phyloP scores from a whole-genome alignment of 2,888 invertebrate genomes.

The Cetonia aurata region DNA sequence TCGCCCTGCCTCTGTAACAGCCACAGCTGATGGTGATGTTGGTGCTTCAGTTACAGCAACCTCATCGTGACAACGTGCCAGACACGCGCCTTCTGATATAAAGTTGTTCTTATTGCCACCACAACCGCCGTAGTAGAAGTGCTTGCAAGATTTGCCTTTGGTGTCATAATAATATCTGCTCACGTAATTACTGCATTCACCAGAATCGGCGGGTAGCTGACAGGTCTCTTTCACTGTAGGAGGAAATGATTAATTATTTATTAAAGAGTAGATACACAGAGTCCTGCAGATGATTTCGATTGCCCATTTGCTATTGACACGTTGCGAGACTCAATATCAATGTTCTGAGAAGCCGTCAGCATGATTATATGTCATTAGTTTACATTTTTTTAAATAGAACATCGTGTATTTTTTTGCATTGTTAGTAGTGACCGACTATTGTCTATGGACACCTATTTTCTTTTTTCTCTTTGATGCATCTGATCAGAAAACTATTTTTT shows the following conservation, averaged over 20 bases:
- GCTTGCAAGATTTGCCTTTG: conserved; percentile 77
- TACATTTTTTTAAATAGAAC: too few relatives aligned
- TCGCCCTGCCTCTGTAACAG: conserved; percentile 41
- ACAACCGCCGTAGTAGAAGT: conserved; percentile 93
- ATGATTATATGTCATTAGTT: too few relatives aligned
- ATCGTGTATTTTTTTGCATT: too few relatives aligned
- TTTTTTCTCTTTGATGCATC: too few relatives aligned
- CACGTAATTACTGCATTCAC: conserved; percentile 82
- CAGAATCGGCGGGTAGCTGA: conserved; percentile 80
- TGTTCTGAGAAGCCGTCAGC: too few relatives aligned
- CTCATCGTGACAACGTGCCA: conserved; percentile 72
- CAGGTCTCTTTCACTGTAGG: conserved; percentile 76
- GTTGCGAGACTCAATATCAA: too few relatives aligned
- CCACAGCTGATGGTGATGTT: conserved; percentile 38
- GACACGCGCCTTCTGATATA: conserved; percentile 75
- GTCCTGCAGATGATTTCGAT: too few relatives aligned
- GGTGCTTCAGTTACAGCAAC: conserved; percentile 37
- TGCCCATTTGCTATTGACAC: too few relatives aligned
- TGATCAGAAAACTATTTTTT: too few relatives aligned
- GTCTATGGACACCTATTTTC: too few relatives aligned
- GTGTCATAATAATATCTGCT: conserved; percentile 88
- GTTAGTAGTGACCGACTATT: too few relatives aligned
- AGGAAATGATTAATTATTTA: conserved; percentile 3
- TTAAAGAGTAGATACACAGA: too few relatives aligned
- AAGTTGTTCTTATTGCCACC: conserved; percentile 94